Percentiles rank a stretch among this genome's conserved stretches.
phyloP scores from a whole-genome alignment of 2,113 vertebrate species.

The Chaetops frenatus region DNA sequence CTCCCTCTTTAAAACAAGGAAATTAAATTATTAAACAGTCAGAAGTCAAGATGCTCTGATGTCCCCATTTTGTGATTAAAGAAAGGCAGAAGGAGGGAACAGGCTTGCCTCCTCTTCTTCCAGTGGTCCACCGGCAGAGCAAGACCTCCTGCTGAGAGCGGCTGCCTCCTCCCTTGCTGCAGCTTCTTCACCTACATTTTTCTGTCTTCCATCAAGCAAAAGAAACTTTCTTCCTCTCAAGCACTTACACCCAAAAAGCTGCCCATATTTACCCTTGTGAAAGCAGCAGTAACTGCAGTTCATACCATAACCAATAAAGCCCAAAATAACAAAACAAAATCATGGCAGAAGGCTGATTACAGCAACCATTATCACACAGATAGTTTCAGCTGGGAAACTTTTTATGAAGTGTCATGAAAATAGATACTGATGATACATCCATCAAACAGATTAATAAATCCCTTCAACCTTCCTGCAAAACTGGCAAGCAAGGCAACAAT shows the following conservation, averaged over 20 bases:
- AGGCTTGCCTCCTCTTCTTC: background rate
- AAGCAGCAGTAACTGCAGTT: background rate
- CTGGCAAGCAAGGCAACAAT: background rate
- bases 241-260: background rate
- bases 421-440: background rate
- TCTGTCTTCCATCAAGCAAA: background rate
- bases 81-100: background rate
- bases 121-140: fast-evolving
- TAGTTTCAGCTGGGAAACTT: background rate
- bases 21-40: background rate
- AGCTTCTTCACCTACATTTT: background rate
- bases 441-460: background rate
- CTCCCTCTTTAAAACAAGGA: background rate
- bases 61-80: background rate
- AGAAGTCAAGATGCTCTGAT: background rate
- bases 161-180: background rate
- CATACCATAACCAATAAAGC: background rate
- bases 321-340: background rate
- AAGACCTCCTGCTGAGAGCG: background rate
- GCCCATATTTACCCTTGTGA: background rate
- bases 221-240: background rate
- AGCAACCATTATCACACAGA: background rate
- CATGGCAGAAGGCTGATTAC: background rate
- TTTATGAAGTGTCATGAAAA: background rate
- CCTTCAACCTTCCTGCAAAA: background rate